Conservation (phyloP, 1,140 invertebrate species). For the Drosophila sproati region DNA sequence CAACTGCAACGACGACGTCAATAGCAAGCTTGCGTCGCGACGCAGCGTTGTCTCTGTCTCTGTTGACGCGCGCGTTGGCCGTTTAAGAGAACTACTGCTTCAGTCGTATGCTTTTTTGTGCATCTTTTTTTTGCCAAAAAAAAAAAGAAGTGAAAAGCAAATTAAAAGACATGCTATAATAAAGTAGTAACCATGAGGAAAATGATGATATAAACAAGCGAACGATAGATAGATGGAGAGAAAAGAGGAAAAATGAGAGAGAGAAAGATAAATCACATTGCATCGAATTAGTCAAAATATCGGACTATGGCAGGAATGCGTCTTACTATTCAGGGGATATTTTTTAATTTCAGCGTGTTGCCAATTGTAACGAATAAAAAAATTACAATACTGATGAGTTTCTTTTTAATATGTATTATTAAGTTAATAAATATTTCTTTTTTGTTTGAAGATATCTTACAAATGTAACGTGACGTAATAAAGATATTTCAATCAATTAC, state of each 20-base stretch:
- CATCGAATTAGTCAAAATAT: constrained; percentile 60
- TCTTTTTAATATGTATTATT: too few relatives aligned
- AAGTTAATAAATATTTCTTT: too few relatives aligned
- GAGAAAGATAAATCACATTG: constrained; percentile 3
- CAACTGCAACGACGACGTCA: constrained; percentile 69
- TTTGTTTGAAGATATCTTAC: too few relatives aligned
- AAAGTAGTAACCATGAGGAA: constrained; percentile 25
- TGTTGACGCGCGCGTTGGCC: constrained; percentile 44
- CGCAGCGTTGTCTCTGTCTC: constrained; percentile 31
- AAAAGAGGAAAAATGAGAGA: not conserved
- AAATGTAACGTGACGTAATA: too few relatives aligned
- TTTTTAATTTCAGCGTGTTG: too few relatives aligned
- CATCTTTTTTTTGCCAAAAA: constrained; percentile 46
- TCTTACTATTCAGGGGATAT: too few relatives aligned
- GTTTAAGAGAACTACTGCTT: constrained; percentile 68
- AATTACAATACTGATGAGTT: too few relatives aligned
- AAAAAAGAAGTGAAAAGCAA: constrained; percentile 18
- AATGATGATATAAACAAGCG: constrained; percentile 16
- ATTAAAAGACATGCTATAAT: constrained; percentile 36
- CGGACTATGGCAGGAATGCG: constrained; percentile 17
- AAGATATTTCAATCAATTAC: too few relatives aligned
- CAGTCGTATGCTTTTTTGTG: constrained; percentile 27
- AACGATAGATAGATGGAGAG: not conserved
- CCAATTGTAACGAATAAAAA: too few relatives aligned
- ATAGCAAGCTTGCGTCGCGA: not conserved